Evolutionary conservation across 2,888 invertebrate genomes (phyloP).

Genomic region (Gymnocheta viridis): DNA sequence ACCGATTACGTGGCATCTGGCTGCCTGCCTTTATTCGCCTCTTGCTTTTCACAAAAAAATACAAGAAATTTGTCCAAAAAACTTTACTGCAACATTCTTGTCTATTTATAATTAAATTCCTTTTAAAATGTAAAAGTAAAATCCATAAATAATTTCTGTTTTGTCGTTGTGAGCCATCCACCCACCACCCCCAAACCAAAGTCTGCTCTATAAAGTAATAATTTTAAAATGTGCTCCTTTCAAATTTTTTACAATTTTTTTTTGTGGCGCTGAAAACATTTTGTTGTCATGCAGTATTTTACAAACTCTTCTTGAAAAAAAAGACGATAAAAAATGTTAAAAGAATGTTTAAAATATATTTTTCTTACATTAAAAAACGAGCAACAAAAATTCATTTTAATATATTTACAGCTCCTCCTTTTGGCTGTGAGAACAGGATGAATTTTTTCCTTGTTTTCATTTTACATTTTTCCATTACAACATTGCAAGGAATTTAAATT

Average conservation of each 20-base stretch:
- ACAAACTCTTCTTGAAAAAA: slow-evolving; percentile 46
- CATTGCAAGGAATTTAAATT: slow-evolving; percentile 54
- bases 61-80: background rate
- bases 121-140: slow-evolving; percentile 60
- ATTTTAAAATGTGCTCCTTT: slow-evolving; percentile 58
- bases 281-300: slow-evolving; percentile 60
- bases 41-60: background rate
- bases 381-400: slow-evolving; percentile 24
- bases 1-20: background rate
- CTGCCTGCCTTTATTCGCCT: background rate
- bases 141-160: slow-evolving; percentile 58
- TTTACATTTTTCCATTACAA: slow-evolving; percentile 19
- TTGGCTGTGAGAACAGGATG: slow-evolving; percentile 34
- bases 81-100: slow-evolving; percentile 44
- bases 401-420: slow-evolving; percentile 40
- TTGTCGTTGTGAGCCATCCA: slow-evolving; percentile 46
- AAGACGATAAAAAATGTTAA: slow-evolving; percentile 36
- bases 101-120: slow-evolving; percentile 66
- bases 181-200: slow-evolving; percentile 69
- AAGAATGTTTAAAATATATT: slow-evolving; percentile 58
- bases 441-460: background rate
- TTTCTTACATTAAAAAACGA: slow-evolving; percentile 45
- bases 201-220: slow-evolving; percentile 70
- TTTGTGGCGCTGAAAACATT: slow-evolving; percentile 33
- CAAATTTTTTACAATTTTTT: background rate